Percentiles rank a stretch among this genome's conserved stretches.
Evolutionary conservation across 2,797 vertebrate genomes (phyloP).

Genomic region (Syndactyla subalaris): DNA sequence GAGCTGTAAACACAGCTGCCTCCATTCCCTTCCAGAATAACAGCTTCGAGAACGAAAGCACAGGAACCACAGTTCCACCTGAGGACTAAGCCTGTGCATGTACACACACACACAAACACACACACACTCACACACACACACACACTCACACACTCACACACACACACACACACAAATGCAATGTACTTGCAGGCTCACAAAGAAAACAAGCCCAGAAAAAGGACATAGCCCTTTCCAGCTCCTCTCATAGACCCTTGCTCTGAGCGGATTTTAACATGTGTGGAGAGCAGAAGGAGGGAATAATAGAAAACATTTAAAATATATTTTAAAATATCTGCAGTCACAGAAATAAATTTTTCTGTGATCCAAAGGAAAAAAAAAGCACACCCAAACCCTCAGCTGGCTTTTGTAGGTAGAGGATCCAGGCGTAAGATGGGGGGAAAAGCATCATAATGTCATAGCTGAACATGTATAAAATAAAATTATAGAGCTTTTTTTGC

Average conservation of each 20-base stretch:
- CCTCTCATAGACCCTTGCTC: constrained; percentile 42
- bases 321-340: constrained; percentile 64
- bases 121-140: neutral
- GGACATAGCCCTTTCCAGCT: constrained; percentile 21
- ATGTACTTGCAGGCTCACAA: constrained; percentile 60
- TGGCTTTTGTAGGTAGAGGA: constrained; percentile 31
- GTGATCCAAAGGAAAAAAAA: neutral
- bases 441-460: neutral
- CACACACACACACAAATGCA: neutral
- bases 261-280: constrained; percentile 70
- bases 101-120: constrained; percentile 12
- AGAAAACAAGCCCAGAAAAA: constrained; percentile 74
- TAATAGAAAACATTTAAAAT: constrained; percentile 72
- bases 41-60: constrained; percentile 98
- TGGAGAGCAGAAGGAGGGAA: constrained; percentile 65
- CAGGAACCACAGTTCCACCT: constrained; percentile 95
- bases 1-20: constrained; percentile 99
- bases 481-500: neutral
- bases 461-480: constrained; percentile 25
- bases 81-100: constrained; percentile 90
- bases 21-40: constrained; percentile 99
- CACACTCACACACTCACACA: neutral
- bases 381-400: neutral
- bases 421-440: neutral
- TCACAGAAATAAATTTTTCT: constrained; percentile 61